phyloP scores from a whole-genome alignment of 2,113 vertebrate species.

The Sylvilagus bachmani region DNA sequence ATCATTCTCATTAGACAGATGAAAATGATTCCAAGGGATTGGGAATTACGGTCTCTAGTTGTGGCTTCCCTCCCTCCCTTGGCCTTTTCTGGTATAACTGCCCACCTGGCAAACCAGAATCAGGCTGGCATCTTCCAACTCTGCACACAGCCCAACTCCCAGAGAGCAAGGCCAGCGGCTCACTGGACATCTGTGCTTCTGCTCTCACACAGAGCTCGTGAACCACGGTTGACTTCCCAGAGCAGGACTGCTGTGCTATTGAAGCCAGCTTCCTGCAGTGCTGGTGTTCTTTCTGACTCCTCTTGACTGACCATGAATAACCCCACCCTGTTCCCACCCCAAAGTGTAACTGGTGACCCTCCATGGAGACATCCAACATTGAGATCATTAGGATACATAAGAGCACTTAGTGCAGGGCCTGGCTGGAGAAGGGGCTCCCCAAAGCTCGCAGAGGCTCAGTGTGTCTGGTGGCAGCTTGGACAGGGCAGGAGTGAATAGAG shows the following conservation, averaged over 20 bases:
- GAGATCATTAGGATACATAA: rapidly evolving
- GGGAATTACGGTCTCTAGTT: not conserved
- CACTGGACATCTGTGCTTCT: not conserved
- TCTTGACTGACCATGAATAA: not conserved
- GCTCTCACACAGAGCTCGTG: not conserved
- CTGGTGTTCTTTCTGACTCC: not conserved
- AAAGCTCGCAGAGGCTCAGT: not conserved
- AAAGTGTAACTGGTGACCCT: not conserved
- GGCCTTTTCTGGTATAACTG: not conserved
- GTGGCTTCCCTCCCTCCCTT: not conserved
- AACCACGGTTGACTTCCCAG: not conserved
- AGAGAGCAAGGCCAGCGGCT: not conserved
- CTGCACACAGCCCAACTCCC: not conserved
- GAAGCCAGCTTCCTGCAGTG: not conserved
- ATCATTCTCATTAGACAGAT: not conserved
- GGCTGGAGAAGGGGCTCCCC: not conserved
- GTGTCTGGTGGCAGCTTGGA: not conserved
- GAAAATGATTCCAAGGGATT: not conserved
- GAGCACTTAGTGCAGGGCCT: rapidly evolving
- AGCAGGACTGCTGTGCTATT: not conserved
- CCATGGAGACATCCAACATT: not conserved
- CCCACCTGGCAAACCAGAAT: not conserved
- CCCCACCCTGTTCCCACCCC: too few relatives aligned
- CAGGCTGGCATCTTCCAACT: constrained; percentile 1
- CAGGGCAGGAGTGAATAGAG: rapidly evolving